Evolutionary conservation across 53 echinoderm and acorn worm genomes (phyloP).

Genomic region (Stichopus horrens): DNA sequence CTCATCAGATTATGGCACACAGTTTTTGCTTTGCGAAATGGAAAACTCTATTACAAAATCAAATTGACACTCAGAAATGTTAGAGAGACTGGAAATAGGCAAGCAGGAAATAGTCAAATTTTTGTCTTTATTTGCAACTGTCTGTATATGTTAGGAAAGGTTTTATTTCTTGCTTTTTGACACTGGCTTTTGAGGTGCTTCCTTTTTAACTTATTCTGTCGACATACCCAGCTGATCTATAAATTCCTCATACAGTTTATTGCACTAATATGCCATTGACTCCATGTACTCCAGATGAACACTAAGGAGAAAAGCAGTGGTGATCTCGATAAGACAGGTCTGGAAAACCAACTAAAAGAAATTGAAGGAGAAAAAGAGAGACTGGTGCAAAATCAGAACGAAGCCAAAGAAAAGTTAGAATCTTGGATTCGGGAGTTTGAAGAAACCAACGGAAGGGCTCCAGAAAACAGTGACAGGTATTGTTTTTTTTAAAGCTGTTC

Average conservation of each 20-base stretch:
- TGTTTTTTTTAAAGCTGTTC: neutral
- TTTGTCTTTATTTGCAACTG: too few relatives aligned
- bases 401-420: conserved; percentile 66
- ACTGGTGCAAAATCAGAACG: conserved; percentile 44
- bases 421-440: conserved; percentile 65
- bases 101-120: too few relatives aligned
- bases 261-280: too few relatives aligned
- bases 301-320: conserved; percentile 4
- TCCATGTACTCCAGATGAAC: neutral
- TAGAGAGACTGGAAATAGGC: too few relatives aligned
- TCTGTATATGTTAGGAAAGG: neutral
- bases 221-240: too few relatives aligned
- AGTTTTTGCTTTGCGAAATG: too few relatives aligned
- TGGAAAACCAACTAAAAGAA: conserved; percentile 44
- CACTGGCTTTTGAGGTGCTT: neutral
- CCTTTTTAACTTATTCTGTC: neutral
- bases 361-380: conserved; percentile 56
- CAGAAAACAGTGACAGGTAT: conserved; percentile 66
- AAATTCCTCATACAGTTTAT: too few relatives aligned
- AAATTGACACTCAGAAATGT: too few relatives aligned
- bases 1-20: too few relatives aligned
- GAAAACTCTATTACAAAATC: too few relatives aligned
- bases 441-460: conserved; percentile 60
- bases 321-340: conserved; percentile 44
- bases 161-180: neutral